These are phyloP conservation scores for Campylomormyrus numenius DNA, from an alignment of 2,113 vertebrate species.

Conservation along the genomic window DNA sequence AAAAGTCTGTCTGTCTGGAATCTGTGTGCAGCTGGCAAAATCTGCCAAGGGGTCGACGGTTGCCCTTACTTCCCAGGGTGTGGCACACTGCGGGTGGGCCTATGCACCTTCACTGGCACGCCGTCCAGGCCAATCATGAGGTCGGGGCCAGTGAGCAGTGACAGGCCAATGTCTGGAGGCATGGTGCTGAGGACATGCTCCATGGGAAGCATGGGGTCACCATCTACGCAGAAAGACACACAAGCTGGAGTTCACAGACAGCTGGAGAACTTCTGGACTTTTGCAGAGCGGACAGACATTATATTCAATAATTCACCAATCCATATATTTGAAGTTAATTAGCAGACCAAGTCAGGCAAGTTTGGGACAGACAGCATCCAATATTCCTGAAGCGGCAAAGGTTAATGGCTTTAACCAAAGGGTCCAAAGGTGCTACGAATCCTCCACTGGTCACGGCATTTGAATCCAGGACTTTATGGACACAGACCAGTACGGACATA, in stretches of 20 bases:
- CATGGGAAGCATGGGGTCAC: constrained; percentile 18
- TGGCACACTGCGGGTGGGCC: constrained; percentile 28
- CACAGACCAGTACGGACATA: background rate
- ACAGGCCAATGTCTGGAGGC: constrained; percentile 48
- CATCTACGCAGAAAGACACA: constrained; percentile 35
- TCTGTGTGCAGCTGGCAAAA: background rate
- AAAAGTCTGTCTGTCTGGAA: background rate
- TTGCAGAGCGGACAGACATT: background rate
- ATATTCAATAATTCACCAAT: background rate
- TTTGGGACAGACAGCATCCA: background rate
- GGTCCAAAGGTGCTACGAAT: background rate
- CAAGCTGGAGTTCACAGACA: background rate
- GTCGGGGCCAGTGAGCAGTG: constrained; percentile 29
- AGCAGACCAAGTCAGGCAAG: background rate
- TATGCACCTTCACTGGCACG: constrained; percentile 26
- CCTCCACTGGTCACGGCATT: background rate
- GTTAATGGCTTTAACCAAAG: background rate
- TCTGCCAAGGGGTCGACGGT: background rate
- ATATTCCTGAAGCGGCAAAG: background rate
- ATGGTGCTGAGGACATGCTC: constrained; percentile 41
- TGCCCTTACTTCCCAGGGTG: constrained; percentile 34
- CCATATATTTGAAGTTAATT: background rate
- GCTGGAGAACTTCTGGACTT: background rate
- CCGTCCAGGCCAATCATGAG: constrained; percentile 30
- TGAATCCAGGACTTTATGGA: background rate